Conservation (phyloP, 2,113 vertebrate species). For the Puffinus mauretanicus region DNA sequence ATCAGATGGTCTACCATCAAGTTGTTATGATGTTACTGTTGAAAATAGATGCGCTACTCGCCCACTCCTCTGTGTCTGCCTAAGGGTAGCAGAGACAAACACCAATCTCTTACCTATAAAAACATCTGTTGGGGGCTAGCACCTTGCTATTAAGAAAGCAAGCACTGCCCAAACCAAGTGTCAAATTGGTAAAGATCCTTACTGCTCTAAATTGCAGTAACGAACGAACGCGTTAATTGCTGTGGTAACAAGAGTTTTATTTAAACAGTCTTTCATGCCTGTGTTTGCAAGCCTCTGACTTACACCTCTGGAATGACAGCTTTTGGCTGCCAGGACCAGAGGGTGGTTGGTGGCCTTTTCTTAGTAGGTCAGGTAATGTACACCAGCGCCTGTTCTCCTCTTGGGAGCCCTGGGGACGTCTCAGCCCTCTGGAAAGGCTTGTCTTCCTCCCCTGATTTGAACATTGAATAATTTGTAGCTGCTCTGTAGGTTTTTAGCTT, state of each 20-base stretch:
- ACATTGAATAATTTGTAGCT: background rate
- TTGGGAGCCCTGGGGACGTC: background rate
- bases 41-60: background rate
- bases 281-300: background rate
- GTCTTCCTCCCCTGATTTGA: background rate
- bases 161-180: background rate
- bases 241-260: constrained; percentile 44
- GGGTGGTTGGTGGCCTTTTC: background rate
- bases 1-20: background rate
- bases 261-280: background rate
- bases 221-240: background rate
- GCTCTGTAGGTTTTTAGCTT: background rate
- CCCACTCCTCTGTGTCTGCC: background rate
- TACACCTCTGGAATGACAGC: background rate
- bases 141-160: background rate
- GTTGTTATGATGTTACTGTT: background rate
- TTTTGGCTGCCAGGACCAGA: background rate
- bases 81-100: background rate
- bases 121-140: background rate
- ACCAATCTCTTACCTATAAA: background rate
- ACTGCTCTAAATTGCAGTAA: background rate
- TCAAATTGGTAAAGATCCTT: background rate
- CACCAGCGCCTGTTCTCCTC: background rate
- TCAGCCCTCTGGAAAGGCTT: background rate
- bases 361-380: constrained; percentile 3